Percentiles rank a stretch among this genome's conserved stretches.
Conservation (phyloP, 2,113 vertebrate species). For the Galbula dea region DNA sequence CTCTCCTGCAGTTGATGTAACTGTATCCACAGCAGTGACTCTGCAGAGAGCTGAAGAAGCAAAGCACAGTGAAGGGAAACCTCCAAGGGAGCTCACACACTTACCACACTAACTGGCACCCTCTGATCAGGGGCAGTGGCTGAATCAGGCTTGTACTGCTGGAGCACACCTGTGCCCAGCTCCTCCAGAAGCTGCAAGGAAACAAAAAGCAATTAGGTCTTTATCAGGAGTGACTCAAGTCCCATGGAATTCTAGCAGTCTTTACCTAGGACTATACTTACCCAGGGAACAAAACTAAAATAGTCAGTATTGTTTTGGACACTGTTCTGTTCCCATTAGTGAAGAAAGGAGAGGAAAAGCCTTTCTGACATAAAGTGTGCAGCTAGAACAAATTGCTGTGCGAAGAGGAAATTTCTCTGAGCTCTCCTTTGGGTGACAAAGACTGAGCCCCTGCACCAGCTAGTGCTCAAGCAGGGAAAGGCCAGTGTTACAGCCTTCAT, state of each 20-base stretch:
- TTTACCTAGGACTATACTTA: background rate
- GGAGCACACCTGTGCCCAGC: slow-evolving; percentile 87
- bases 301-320: background rate
- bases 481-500: background rate
- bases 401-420: background rate
- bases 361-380: background rate
- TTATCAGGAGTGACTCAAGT: background rate
- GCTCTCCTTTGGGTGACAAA: background rate
- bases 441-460: background rate
- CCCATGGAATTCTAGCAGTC: background rate
- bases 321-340: background rate
- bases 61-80: background rate
- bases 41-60: background rate
- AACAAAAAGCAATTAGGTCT: background rate
- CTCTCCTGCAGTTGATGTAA: background rate
- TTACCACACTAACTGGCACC: slow-evolving; percentile 81
- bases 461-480: background rate
- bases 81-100: background rate
- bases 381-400: background rate
- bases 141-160: slow-evolving; percentile 85
- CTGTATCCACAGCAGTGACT: background rate
- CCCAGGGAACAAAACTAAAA: background rate
- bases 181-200: slow-evolving; percentile 88
- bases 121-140: slow-evolving; percentile 59
- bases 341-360: background rate